phyloP scores from a whole-genome alignment of 2,888 invertebrate species.

The Dasypogon diadema region DNA sequence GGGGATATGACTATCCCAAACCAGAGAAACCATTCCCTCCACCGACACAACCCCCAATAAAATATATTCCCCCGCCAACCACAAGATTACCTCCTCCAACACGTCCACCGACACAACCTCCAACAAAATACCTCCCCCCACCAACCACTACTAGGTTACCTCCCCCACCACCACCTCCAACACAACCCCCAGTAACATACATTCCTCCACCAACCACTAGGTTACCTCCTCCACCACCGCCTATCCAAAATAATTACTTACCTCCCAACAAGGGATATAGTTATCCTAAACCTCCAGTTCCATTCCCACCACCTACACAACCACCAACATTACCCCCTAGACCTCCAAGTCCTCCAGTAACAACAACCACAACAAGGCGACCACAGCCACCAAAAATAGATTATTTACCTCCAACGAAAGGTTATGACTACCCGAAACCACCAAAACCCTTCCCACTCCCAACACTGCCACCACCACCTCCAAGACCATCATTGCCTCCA shows the following conservation, averaged over 20 bases:
- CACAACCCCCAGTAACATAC: constrained; percentile 44
- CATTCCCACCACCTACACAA: constrained; percentile 53
- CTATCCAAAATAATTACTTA: neutral
- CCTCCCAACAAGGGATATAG: constrained; percentile 48
- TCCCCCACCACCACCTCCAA: constrained; percentile 58
- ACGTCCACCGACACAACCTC: constrained; percentile 52
- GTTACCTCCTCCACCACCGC: constrained; percentile 48
- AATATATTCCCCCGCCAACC: neutral
- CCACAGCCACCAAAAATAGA: constrained; percentile 57
- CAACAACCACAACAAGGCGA: constrained; percentile 55
- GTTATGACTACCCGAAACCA: neutral
- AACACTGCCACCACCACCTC: constrained; percentile 35
- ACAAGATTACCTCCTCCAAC: neutral
- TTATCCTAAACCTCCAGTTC: constrained; percentile 51
- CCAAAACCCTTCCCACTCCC: neutral
- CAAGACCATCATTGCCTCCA: constrained; percentile 36
- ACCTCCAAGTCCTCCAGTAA: constrained; percentile 55
- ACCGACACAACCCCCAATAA: neutral
- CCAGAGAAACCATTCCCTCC: constrained; percentile 21
- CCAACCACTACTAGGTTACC: constrained; percentile 59
- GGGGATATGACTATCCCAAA: constrained; percentile 15
- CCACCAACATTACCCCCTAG: constrained; percentile 44
- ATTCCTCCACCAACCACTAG: constrained; percentile 48
- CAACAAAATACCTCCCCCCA: constrained; percentile 50
- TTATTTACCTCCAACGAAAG: constrained; percentile 48